These are phyloP conservation scores for Arrhopalites spinosus DNA, from an alignment of 2,888 invertebrate genomes.

Conservation along the genomic window DNA sequence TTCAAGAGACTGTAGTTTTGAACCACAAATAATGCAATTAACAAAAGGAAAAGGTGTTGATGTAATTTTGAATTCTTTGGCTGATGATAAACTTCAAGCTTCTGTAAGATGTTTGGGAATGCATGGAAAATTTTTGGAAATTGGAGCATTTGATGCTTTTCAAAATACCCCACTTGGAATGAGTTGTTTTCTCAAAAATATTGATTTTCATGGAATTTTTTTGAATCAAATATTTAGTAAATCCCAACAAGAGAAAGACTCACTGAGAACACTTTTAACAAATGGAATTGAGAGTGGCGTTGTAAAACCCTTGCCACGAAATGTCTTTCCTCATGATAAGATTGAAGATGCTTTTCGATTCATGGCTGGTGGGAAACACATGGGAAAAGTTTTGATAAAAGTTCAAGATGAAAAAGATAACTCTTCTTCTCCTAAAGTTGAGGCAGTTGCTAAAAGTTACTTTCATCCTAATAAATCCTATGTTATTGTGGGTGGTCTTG, in stretches of 20 bases:
- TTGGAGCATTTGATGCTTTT: slow-evolving; percentile 37
- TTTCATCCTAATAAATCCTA: slow-evolving; percentile 65
- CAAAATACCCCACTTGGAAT: slow-evolving; percentile 70
- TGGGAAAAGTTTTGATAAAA: slow-evolving; percentile 73
- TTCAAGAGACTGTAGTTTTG: slow-evolving; percentile 6
- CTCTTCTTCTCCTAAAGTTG: slow-evolving; percentile 45
- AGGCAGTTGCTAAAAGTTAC: slow-evolving; percentile 63
- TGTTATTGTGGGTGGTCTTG: slow-evolving; percentile 64
- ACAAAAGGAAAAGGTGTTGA: slow-evolving; percentile 90
- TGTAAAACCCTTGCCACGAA: slow-evolving; percentile 71
- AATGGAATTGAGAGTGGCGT: slow-evolving; percentile 70
- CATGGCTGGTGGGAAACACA: slow-evolving; percentile 77
- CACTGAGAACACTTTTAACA: slow-evolving; percentile 65
- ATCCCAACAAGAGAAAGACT: slow-evolving; percentile 70
- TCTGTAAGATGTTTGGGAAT: slow-evolving; percentile 68
- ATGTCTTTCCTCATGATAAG: slow-evolving; percentile 69
- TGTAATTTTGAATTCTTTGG: slow-evolving; percentile 79
- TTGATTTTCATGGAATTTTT: slow-evolving; percentile 94
- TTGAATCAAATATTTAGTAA: slow-evolving; percentile 44
- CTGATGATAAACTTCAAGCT: slow-evolving; percentile 64
- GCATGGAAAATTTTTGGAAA: slow-evolving; percentile 58
- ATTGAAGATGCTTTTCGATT: slow-evolving; percentile 75
- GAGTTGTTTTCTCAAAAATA: slow-evolving; percentile 92
- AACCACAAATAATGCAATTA: slow-evolving; percentile 65
- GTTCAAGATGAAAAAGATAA: slow-evolving; percentile 60